Conservation (phyloP, 2,113 vertebrate genomes). For the Phaethon lepturus region DNA sequence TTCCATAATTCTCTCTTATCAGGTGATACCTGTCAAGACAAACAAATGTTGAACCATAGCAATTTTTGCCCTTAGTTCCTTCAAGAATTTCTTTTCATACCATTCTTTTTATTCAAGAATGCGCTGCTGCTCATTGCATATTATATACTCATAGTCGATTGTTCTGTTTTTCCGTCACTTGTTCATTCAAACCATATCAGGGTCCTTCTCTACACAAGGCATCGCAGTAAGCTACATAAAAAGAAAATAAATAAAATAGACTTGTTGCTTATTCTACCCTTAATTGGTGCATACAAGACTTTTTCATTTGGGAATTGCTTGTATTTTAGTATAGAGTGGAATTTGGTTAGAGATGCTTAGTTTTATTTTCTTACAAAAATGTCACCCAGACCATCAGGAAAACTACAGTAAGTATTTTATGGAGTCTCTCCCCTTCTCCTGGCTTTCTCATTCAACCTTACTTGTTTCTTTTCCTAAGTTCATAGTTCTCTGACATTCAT, state of each 20-base stretch:
- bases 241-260: neutral
- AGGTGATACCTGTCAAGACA: neutral
- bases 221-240: neutral
- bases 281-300: neutral
- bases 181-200: neutral
- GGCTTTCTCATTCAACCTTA: neutral
- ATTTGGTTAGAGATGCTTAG: neutral
- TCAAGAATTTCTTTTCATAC: neutral
- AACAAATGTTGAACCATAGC: neutral
- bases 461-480: neutral
- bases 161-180: neutral
- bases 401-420: constrained; percentile 26
- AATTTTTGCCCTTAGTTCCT: neutral
- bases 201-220: neutral
- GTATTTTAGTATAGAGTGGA: neutral
- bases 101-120: neutral
- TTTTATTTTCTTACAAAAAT: constrained; percentile 22
- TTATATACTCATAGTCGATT: neutral
- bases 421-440: neutral
- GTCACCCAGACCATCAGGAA: neutral
- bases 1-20: neutral
- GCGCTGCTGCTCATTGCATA: neutral
- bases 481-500: neutral
- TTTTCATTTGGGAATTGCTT: neutral
- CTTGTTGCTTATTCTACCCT: neutral